Conservation (phyloP, 2,797 vertebrate genomes). For the Myoxocephalus aenaeus region DNA sequence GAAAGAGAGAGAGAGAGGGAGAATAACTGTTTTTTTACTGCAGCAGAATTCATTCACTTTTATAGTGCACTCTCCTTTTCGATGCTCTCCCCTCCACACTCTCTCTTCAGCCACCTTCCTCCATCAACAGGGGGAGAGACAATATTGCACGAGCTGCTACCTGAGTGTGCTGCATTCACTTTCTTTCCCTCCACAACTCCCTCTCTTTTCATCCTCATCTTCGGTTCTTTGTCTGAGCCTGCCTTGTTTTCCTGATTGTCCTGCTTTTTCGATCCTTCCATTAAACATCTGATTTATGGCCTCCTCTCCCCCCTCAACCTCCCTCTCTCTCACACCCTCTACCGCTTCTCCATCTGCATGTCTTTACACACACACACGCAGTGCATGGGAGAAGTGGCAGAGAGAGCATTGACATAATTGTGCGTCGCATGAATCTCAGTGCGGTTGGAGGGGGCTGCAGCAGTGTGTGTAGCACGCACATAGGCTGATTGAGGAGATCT, state of each 20-base stretch:
- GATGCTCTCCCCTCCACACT: conserved; percentile 38
- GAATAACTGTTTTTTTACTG: conserved; percentile 79
- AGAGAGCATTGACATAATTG: conserved; percentile 63
- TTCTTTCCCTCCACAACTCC: conserved; percentile 6
- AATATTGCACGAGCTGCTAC: conserved; percentile 46
- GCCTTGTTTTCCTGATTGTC: conserved; percentile 46
- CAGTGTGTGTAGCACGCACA: conserved; percentile 68
- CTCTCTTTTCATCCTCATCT: conserved; percentile 1
- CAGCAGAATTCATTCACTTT: conserved; percentile 84
- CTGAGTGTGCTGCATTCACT: conserved; percentile 56
- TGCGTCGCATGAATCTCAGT: conserved; percentile 69
- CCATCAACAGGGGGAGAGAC: conserved; percentile 55
- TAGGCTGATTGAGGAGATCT: conserved; percentile 76
- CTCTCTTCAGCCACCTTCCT: conserved; percentile 40
- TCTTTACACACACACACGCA: conserved; percentile 29
- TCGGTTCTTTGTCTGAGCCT: conserved; percentile 33
- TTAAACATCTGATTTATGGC: conserved; percentile 61
- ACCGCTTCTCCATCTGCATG: conserved; percentile 9
- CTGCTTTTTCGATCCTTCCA: conserved; percentile 50
- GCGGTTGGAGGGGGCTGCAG: conserved; percentile 72
- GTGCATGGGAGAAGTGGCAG: conserved; percentile 55
- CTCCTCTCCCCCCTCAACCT: neutral
- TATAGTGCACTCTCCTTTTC: conserved; percentile 71
- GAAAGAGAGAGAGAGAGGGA: conserved; percentile 28
- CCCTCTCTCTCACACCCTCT: neutral